phyloP scores from a whole-genome alignment of 1,140 invertebrate species.

The Aleiodes sp. region DNA sequence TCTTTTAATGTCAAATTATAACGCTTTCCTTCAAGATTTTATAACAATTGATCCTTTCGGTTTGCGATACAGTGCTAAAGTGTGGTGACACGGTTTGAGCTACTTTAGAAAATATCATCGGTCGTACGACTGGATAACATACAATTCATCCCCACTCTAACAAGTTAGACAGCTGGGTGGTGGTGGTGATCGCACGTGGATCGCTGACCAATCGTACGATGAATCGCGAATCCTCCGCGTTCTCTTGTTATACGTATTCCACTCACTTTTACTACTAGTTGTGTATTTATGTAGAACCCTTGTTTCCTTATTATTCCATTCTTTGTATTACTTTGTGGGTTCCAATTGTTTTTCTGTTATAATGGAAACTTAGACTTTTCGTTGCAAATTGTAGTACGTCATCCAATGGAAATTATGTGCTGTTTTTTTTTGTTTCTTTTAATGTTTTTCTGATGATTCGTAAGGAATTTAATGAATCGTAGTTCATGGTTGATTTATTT shows the following conservation, averaged over 20 bases:
- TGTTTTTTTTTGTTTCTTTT: no score
- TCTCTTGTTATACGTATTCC: neutral
- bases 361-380: no score
- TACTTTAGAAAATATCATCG: constrained; percentile 55
- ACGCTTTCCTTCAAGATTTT: neutral
- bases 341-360: no score
- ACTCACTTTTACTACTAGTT: constrained; percentile 11
- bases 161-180: constrained; percentile 7
- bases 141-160: constrained; percentile 24
- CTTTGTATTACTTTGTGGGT: no score
- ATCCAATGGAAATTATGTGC: no score
- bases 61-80: constrained; percentile 56
- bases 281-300: neutral
- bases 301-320: neutral
- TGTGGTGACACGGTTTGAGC: constrained; percentile 46
- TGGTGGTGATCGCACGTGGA: constrained; percentile 43
- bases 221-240: neutral
- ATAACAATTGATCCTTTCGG: constrained; percentile 40
- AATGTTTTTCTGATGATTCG: no score
- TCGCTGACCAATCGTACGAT: constrained; percentile 34
- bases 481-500: no score
- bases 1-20: neutral
- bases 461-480: no score
- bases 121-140: constrained; percentile 13
- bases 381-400: no score